Evolutionary conservation across 2,797 vertebrate species (phyloP).

Genomic region (Loriculus beryllinus): DNA sequence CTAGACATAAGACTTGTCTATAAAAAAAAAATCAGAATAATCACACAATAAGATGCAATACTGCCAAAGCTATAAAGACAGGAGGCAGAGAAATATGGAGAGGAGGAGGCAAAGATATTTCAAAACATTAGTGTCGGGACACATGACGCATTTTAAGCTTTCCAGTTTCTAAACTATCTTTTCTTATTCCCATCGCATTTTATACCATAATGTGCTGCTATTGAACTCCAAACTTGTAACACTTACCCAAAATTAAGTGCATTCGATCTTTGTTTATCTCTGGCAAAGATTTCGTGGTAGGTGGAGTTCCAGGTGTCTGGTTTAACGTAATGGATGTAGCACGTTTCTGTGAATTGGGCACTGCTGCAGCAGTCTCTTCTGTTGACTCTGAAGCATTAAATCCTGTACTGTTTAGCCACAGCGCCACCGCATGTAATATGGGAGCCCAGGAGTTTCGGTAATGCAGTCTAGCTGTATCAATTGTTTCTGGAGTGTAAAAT

Average conservation of each 20-base stretch:
- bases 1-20: not conserved
- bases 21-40: not conserved
- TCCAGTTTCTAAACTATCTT: not conserved
- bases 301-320: slow-evolving; percentile 73
- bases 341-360: slow-evolving; percentile 73
- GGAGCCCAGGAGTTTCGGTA: slow-evolving; percentile 97
- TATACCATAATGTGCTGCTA: not conserved
- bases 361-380: slow-evolving; percentile 70
- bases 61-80: not conserved
- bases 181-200: not conserved
- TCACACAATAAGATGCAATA: not conserved
- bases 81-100: not conserved
- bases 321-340: slow-evolving; percentile 69
- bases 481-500: slow-evolving; percentile 98
- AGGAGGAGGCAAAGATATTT: not conserved
- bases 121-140: not conserved
- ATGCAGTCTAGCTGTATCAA: slow-evolving; percentile 94
- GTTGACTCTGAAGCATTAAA: slow-evolving; percentile 80
- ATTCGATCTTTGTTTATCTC: slow-evolving; percentile 92
- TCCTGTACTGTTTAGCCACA: slow-evolving; percentile 93
- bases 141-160: not conserved
- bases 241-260: slow-evolving; percentile 94
- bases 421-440: slow-evolving; percentile 90
- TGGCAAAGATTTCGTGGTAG: slow-evolving; percentile 77
- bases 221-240: not conserved